Percentiles rank a stretch among this genome's conserved stretches.
Conservation (phyloP, 2,888 invertebrate species). For the Dynastes hyllus region DNA sequence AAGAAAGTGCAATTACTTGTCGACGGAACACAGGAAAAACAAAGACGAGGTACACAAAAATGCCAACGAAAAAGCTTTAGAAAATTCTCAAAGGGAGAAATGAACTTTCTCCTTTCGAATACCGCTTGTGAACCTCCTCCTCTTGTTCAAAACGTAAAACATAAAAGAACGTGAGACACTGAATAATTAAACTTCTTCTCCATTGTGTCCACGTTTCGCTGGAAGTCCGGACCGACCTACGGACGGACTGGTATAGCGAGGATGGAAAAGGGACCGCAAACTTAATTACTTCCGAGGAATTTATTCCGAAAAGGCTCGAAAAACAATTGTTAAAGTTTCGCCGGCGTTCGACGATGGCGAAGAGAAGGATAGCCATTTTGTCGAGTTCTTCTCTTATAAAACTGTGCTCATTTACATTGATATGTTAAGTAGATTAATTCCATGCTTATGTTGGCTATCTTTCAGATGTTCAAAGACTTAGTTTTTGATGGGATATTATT, state of each 20-base stretch:
- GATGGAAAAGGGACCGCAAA: constrained; percentile 8
- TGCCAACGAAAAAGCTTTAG: neutral
- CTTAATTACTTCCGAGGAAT: constrained; percentile 19
- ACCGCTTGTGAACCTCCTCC: neutral
- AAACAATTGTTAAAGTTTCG: neutral
- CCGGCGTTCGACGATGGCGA: no score
- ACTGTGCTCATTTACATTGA: no score
- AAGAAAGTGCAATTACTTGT: neutral
- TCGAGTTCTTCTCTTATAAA: no score
- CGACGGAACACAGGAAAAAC: no score
- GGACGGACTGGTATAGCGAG: no score
- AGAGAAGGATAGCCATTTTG: no score
- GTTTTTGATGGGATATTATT: no score
- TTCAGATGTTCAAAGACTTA: no score
- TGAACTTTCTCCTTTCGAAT: neutral
- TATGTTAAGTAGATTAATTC: no score
- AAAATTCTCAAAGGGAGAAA: constrained; percentile 8
- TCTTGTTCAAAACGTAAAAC: neutral
- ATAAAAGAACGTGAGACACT: neutral
- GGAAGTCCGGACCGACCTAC: neutral
- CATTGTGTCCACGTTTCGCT: neutral
- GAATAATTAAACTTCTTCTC: constrained; percentile 23
- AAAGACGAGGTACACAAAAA: no score
- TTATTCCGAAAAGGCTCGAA: neutral
- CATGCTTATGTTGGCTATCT: no score